These are phyloP conservation scores for Glaucomys volans DNA, from an alignment of 2,113 vertebrate genomes.

Conservation along the genomic window DNA sequence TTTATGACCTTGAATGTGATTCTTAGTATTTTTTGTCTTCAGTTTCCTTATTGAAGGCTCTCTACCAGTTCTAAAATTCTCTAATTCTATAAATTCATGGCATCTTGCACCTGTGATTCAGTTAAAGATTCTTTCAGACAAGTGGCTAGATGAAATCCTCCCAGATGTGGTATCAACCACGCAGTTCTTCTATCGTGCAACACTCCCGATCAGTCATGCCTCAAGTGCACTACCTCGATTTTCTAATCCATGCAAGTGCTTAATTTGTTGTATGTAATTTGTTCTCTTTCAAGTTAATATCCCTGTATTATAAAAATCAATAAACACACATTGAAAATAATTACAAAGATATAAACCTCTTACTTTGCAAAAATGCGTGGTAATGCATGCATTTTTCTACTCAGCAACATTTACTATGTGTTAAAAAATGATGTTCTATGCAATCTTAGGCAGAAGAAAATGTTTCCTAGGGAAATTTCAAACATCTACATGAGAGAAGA, in stretches of 20 bases:
- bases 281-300: conserved; percentile 84
- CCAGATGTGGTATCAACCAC: conserved; percentile 25
- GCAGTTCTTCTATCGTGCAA: neutral
- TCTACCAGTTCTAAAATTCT: neutral
- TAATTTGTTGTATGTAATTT: conserved; percentile 83
- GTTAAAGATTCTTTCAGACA: conserved; percentile 38
- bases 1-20: neutral
- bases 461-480: conserved; percentile 79
- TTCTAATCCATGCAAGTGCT: conserved; percentile 80
- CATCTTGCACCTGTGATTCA: conserved; percentile 52
- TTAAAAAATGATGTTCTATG: conserved; percentile 76
- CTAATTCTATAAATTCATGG: neutral
- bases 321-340: conserved; percentile 83
- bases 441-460: conserved; percentile 75
- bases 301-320: conserved; percentile 81
- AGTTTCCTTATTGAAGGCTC: neutral
- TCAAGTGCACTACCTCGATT: conserved; percentile 62
- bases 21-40: neutral
- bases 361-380: conserved; percentile 72
- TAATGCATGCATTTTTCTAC: conserved; percentile 76
- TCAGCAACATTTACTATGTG: conserved; percentile 77
- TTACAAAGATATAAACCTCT: conserved; percentile 81
- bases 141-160: conserved; percentile 41
- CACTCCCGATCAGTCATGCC: conserved; percentile 27
- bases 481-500: conserved; percentile 64